These are phyloP conservation scores for Apocrypta bakeri DNA, from an alignment of 1,140 invertebrate species.

Conservation along the genomic window DNA sequence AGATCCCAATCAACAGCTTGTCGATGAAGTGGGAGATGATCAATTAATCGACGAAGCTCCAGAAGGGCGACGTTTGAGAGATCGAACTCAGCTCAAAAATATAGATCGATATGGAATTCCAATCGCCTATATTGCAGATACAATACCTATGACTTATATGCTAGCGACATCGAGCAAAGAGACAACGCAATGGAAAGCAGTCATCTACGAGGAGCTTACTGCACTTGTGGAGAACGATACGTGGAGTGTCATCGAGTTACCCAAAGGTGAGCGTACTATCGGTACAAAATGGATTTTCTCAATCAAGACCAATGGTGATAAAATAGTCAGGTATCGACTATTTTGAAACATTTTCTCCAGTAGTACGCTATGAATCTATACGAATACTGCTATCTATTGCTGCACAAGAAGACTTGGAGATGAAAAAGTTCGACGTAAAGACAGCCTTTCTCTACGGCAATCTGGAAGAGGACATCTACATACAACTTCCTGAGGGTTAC, in stretches of 20 bases:
- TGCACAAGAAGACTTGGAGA: constrained; percentile 5
- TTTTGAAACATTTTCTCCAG: constrained; percentile 41
- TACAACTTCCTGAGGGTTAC: constrained; percentile 44
- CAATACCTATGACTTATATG: neutral
- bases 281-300: constrained; percentile 38
- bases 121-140: neutral
- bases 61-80: neutral
- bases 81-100: neutral
- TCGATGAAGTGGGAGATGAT: constrained; percentile 6
- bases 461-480: constrained; percentile 28
- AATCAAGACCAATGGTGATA: neutral
- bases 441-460: constrained; percentile 52
- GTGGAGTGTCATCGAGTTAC: constrained; percentile 59
- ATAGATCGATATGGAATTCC: neutral
- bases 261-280: constrained; percentile 19
- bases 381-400: constrained; percentile 35
- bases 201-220: constrained; percentile 63
- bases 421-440: constrained; percentile 44
- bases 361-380: constrained; percentile 43
- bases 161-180: constrained; percentile 44
- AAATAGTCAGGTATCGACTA: constrained; percentile 41
- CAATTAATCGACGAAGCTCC: neutral
- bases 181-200: constrained; percentile 60
- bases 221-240: constrained; percentile 57
- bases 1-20: neutral